Conservation (phyloP, 2,888 invertebrate genomes). For the Trachelus tabidus region DNA sequence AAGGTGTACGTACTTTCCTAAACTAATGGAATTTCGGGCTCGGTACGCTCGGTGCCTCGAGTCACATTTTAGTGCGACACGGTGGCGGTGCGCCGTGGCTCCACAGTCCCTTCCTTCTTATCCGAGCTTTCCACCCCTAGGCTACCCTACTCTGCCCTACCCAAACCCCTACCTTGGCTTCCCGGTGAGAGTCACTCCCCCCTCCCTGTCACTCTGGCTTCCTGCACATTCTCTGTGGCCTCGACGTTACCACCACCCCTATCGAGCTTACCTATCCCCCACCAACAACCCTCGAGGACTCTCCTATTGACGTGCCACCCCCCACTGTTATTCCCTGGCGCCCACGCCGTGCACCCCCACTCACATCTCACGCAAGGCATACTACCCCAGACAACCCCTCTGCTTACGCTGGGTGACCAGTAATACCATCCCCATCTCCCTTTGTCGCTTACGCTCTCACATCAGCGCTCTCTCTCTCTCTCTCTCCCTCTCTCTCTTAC, state of each 20-base stretch:
- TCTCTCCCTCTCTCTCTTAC: background rate
- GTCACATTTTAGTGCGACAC: constrained; percentile 55
- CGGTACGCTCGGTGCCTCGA: constrained; percentile 49
- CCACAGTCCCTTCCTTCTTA: constrained; percentile 38
- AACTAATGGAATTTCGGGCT: constrained; percentile 36
- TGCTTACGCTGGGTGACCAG: background rate
- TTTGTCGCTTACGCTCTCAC: background rate
- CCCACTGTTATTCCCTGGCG: constrained; percentile 18
- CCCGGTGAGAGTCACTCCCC: constrained; percentile 18
- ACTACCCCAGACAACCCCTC: constrained; percentile 3
- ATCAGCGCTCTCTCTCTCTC: background rate
- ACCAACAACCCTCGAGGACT: constrained; percentile 28
- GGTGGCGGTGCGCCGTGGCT: constrained; percentile 46
- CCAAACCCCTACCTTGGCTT: constrained; percentile 21
- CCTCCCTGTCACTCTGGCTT: constrained; percentile 15
- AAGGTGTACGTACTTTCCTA: constrained; percentile 19
- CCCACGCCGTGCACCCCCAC: background rate
- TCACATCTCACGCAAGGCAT: too few species aligned
- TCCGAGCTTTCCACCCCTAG: constrained; percentile 33
- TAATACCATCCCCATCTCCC: background rate
- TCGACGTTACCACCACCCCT: constrained; percentile 23
- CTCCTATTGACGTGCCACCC: constrained; percentile 48
- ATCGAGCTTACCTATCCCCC: constrained; percentile 10
- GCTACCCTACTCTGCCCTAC: too few species aligned
- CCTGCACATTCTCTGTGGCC: constrained; percentile 25